Evolutionary conservation across 2,797 vertebrate genomes (phyloP).

Genomic region (Salarias fasciatus): DNA sequence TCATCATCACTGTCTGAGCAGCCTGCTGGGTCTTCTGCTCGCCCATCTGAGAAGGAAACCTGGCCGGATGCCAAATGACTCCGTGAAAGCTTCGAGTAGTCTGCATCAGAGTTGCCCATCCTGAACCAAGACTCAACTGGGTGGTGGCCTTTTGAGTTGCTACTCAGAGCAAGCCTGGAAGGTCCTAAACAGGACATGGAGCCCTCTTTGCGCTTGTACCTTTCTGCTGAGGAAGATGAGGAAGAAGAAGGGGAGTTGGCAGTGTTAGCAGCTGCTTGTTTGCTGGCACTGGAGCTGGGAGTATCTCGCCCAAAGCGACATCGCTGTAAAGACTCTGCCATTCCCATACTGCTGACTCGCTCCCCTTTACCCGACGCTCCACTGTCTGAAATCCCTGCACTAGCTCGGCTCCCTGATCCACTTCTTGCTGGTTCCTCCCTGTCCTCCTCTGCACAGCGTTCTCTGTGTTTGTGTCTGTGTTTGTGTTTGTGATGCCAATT

Average conservation of each 20-base stretch:
- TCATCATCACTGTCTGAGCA: slow-evolving; percentile 86
- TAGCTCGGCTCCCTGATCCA: slow-evolving; percentile 56
- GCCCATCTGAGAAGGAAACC: slow-evolving; percentile 77
- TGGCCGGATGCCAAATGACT: slow-evolving; percentile 73
- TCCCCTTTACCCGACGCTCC: slow-evolving; percentile 69
- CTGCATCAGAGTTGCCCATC: slow-evolving; percentile 77
- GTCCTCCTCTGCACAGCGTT: slow-evolving; percentile 86
- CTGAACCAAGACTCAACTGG: slow-evolving; percentile 83
- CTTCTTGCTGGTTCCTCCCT: slow-evolving; percentile 71
- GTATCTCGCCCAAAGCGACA: slow-evolving; percentile 92
- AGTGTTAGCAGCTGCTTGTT: slow-evolving; percentile 79
- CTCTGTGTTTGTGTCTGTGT: slow-evolving; percentile 96
- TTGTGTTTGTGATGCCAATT: slow-evolving; percentile 97
- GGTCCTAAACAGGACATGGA: slow-evolving; percentile 85
- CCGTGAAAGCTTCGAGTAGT: slow-evolving; percentile 81
- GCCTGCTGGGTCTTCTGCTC: slow-evolving; percentile 69
- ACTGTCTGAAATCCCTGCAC: slow-evolving; percentile 67
- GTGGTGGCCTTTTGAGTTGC: slow-evolving; percentile 73
- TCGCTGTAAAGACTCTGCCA: slow-evolving; percentile 89
- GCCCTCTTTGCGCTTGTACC: slow-evolving; percentile 94
- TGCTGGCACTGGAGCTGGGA: slow-evolving; percentile 67
- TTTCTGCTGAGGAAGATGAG: slow-evolving; percentile 87
- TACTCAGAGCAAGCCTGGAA: slow-evolving; percentile 82
- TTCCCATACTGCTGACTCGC: slow-evolving; percentile 63
- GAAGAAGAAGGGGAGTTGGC: slow-evolving; percentile 88